Percentiles rank a stretch among this genome's conserved stretches.
Evolutionary conservation across 2,113 vertebrate genomes (phyloP).

Genomic region (Tetrax tetrax): DNA sequence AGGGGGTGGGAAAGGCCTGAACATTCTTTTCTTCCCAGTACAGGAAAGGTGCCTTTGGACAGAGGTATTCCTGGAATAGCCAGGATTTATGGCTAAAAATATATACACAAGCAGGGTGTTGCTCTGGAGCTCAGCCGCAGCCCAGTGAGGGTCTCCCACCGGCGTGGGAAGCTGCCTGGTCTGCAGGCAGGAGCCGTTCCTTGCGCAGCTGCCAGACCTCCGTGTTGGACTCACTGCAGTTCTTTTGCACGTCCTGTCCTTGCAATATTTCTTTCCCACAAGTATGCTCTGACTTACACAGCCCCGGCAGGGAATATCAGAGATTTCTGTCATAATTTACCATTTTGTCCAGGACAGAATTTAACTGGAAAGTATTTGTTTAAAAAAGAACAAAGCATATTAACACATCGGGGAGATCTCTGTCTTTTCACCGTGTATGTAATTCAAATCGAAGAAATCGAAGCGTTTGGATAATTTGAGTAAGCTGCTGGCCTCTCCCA

Average conservation of each 20-base stretch:
- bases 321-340: not conserved
- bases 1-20: not conserved
- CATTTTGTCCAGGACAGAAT: not conserved
- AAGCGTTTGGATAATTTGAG: not conserved
- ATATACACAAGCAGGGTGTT: not conserved
- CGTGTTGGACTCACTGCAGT: accelerated
- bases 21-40: not conserved
- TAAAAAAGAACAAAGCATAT: not conserved
- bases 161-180: not conserved
- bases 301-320: not conserved
- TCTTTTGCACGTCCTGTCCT: not conserved
- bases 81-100: not conserved
- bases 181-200: not conserved
- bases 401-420: accelerated
- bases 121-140: not conserved
- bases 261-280: not conserved
- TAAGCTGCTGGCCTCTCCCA: not conserved
- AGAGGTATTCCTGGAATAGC: not conserved
- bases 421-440: not conserved
- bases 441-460: not conserved
- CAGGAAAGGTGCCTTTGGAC: not conserved
- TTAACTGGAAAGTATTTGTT: not conserved
- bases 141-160: not conserved
- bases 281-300: not conserved
- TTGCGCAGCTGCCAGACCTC: accelerated